Base-by-base conservation (phyloP, 2,113 vertebrate genomes). In the Oophaga pumilio region DNA sequence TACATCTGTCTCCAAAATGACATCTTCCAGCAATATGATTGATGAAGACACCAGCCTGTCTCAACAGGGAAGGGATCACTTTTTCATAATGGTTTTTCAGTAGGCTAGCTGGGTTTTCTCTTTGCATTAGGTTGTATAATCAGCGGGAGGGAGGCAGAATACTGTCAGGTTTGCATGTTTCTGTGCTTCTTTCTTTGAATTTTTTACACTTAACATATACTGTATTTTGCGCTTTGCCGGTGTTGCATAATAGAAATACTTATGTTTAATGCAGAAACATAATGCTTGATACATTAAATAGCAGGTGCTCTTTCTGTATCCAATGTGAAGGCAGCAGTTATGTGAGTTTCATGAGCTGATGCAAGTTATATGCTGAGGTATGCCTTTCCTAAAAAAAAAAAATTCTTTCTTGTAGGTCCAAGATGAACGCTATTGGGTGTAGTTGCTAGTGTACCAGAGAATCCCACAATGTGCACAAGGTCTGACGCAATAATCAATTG, bases 11-110 rank as follows among this genome's bases (percentile, higher is more conserved):
- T 52, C 60, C 49, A 66, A 20, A 64, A 50, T n/a, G 56, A n/a
- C 80, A 68, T 43, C 22, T 82, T 24, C 80, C 50, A 18, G 60
- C 43, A 52, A 82, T 24, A 82, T 82, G 80, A 82, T 66, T 82
- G 80, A 82, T 82, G 60, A 82, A 14, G 33, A 68, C 60, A 24
- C 60, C 12, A 13, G 60, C 33, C 22, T n/a, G 60, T 66, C 80
- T 82, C 80, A 66, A 60, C 62, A 82, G 80, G 80, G 17, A 66
- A 43, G 33, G 60, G 15, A 43, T 82, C 79, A 50, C n/a, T 12
- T 57, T 59, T 43, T 64, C 59, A 64, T 43, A 24, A 50, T 22
- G 12, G 28, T 33, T 66, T 82, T 62, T 82, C 14, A 50, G 76
- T 79, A 79, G 50, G 56, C 4, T 17, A 13, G 15, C 50, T 56